These are phyloP conservation scores for Tethya wilhelma DNA, from an alignment of 37 sponge, comb jelly and placozoan species.

Conservation along the genomic window DNA sequence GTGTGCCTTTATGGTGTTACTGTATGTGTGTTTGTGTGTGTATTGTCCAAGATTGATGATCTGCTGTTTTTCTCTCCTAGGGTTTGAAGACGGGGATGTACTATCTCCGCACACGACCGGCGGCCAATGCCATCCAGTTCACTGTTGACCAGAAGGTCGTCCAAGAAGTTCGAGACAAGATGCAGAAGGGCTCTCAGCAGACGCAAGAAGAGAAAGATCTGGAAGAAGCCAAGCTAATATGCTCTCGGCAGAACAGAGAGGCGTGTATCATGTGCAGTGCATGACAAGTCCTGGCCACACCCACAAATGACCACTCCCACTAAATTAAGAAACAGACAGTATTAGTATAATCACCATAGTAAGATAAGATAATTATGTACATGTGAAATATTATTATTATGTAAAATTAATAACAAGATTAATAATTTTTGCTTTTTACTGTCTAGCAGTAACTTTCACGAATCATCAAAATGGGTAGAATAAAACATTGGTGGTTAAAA, in stretches of 20 bases:
- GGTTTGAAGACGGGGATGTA: conserved; percentile 99
- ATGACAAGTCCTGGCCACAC: conserved; percentile 30
- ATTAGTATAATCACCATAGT: no score
- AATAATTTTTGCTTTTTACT: not conserved
- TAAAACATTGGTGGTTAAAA: no score
- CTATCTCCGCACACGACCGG: conserved; percentile 92
- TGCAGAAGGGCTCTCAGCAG: not conserved
- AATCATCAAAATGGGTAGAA: no score
- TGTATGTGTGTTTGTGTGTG: not conserved
- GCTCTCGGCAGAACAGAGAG: conserved; percentile 89
- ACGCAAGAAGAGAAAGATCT: conserved; percentile 28
- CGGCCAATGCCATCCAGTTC: conserved; percentile 98
- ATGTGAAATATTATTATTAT: no score
- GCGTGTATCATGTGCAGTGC: conserved; percentile 94
- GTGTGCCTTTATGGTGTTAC: not conserved
- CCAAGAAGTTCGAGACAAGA: conserved; percentile 44
- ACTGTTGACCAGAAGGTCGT: conserved; percentile 93
- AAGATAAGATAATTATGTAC: no score
- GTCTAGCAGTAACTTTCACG: not conserved
- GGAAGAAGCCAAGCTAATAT: conserved; percentile 63
- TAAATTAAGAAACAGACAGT: not conserved
- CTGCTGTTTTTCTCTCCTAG: conserved; percentile 20
- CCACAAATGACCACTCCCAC: conserved; percentile 9
- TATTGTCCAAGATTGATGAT: not conserved
- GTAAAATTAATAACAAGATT: no score